A percentile compares a stretch with the other conserved stretches of the same genome.
These are phyloP conservation scores for Peromyscus melanophrys DNA, from an alignment of 2,797 vertebrate species.

Conservation along the genomic window DNA sequence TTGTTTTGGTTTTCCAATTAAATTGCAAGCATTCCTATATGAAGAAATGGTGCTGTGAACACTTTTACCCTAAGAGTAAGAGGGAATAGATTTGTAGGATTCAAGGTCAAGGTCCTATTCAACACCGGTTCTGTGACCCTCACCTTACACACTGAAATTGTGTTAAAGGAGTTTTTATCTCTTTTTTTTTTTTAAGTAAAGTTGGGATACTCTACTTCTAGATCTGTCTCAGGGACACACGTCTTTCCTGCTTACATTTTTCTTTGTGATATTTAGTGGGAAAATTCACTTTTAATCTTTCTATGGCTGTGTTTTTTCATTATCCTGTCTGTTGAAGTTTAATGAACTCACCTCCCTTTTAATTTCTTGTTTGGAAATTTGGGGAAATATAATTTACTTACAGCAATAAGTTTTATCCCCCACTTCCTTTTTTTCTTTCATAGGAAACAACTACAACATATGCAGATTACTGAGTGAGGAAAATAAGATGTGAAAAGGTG, in stretches of 20 bases:
- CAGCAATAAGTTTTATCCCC: constrained; percentile 81
- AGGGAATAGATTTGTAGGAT: constrained; percentile 77
- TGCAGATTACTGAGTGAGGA: constrained; percentile 89
- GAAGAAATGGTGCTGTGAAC: neutral
- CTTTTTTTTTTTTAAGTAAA: constrained; percentile 1
- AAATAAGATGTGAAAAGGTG: constrained; percentile 90
- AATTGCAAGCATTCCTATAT: constrained; percentile 59
- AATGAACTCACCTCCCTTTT: constrained; percentile 55
- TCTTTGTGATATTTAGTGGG: constrained; percentile 60
- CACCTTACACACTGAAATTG: constrained; percentile 64
- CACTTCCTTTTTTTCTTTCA: constrained; percentile 79
- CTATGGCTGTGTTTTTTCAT: constrained; percentile 69
- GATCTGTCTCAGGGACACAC: neutral
- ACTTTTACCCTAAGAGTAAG: constrained; percentile 34
- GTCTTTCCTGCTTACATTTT: constrained; percentile 65
- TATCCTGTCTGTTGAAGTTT: constrained; percentile 78
- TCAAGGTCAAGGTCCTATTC: constrained; percentile 76
- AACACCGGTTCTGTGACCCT: constrained; percentile 71
- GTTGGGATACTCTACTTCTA: neutral
- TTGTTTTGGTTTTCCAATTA: constrained; percentile 18
- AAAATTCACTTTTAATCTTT: constrained; percentile 80
- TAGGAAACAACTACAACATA: constrained; percentile 87
- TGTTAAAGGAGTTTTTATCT: constrained; percentile 72
- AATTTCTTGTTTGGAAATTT: constrained; percentile 85
- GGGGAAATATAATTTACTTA: constrained; percentile 85